Percentiles rank a stretch among this genome's conserved stretches.
These are phyloP conservation scores for Cancer borealis DNA, from an alignment of 2,888 invertebrate genomes.

Conservation along the genomic window DNA sequence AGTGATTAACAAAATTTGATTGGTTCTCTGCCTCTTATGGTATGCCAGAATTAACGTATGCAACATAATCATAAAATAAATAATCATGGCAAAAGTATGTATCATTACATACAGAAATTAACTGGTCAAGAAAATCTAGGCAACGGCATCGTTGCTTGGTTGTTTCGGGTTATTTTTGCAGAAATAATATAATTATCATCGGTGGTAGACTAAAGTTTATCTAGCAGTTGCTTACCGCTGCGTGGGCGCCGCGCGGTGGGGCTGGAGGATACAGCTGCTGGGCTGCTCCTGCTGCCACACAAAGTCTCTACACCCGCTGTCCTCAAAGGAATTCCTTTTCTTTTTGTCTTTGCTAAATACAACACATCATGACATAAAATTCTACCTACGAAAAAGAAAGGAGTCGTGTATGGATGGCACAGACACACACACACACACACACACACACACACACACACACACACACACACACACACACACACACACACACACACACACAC, in stretches of 20 bases:
- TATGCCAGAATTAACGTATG: not conserved
- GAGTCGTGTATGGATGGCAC: too few species aligned
- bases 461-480: too few species aligned
- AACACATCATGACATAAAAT: not conserved
- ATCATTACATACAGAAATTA: not conserved
- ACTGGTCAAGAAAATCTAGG: not conserved
- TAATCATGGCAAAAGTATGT: not conserved
- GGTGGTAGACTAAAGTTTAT: slow-evolving; percentile 57
- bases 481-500: too few species aligned
- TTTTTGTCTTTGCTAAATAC: not conserved
- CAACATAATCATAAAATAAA: not conserved
- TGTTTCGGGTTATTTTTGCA: slow-evolving; percentile 48
- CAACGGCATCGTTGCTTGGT: not conserved
- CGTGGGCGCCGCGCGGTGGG: not conserved
- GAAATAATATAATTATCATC: slow-evolving; percentile 63
- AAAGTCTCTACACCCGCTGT: not conserved
- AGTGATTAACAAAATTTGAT: not conserved
- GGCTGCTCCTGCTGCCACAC: not conserved
- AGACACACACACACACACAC: too few species aligned
- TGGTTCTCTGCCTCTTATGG: not conserved
- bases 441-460: too few species aligned
- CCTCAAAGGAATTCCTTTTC: not conserved
- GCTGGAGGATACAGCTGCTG: not conserved
- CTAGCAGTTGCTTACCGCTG: slow-evolving; percentile 29
- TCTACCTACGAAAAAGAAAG: too few species aligned